Evolutionary conservation across 2,888 invertebrate genomes (phyloP), one percentile per base, ranked within the genome.

Genomic region (Formica aserva): DNA sequence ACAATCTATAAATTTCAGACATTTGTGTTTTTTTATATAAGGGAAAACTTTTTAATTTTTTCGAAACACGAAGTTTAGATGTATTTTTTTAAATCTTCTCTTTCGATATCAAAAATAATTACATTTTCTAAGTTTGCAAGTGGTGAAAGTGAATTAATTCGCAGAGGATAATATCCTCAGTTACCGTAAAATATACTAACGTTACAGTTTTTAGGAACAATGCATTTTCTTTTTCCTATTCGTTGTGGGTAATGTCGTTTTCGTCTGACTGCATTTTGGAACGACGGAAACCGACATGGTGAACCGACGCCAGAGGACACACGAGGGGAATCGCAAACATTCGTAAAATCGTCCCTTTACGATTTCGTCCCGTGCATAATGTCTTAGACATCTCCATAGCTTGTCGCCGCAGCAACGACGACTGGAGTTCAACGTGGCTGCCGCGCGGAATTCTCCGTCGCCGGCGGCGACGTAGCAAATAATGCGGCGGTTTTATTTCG

Each of bases 301-400:
- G 62, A 69, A n/a, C 66, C 65, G 57, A 75, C n/a, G 52, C 18
- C 29, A 15, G 66, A 75, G 66, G 75, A 69, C 60, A 66, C 32
- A 66, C 52, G 57, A 72, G 29, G 71, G 15, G 84, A 82, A 87
- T 85, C 52, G 77, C 86, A 86, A 55, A 77, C 88, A 91, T 91
- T 90, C 91, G 91, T 93, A 93, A 93, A 93, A 91, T 90, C 89
- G 87, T 88, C 89, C 93, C 82, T 93, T 93, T 93, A 93, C 89
- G 92, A 92, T 89, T 87, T 75, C 82, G 71, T 35, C 76, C 84
- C 81, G 90, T 86, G 91, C 93, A 91, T 94, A 94, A 94, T 88
- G 87, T 94, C 91, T 88, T 87, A 91, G 92, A 94, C 92, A 92
- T 94, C 94, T 94, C 93, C 93, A 94, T 94, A 91, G 87, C 84